A percentile compares a stretch with the other conserved stretches of the same genome.
These are phyloP conservation scores for Forbesichthys agassizii DNA, from an alignment of 2,113 vertebrate genomes.

Conservation along the genomic window DNA sequence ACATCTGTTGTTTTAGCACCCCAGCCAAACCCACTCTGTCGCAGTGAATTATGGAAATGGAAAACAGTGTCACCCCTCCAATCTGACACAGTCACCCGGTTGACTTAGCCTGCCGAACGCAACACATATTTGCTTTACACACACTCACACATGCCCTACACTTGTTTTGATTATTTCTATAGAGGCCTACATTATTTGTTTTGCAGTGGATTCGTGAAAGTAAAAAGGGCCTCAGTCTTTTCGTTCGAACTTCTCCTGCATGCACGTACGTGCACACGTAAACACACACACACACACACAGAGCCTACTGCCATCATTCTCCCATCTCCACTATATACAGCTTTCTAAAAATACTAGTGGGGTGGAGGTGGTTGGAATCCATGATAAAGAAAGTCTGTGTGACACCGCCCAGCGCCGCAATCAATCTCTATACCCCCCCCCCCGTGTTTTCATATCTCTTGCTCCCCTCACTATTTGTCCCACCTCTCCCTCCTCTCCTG, in stretches of 20 bases:
- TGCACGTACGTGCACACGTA: background rate
- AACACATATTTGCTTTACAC: background rate
- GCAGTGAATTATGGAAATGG: conserved; percentile 96
- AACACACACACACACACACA: conserved; percentile 27
- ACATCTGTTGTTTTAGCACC: conserved; percentile 97
- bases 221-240: background rate
- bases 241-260: no score
- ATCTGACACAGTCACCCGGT: conserved; percentile 81
- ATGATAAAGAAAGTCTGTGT: conserved; percentile 87
- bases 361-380: conserved; percentile 84
- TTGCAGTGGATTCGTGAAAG: background rate
- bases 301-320: conserved; percentile 83
- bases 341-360: conserved; percentile 91
- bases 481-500: conserved; percentile 91
- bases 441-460: conserved; percentile 87
- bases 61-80: conserved; percentile 93
- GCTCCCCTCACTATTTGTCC: conserved; percentile 85
- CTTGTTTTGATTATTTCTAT: background rate
- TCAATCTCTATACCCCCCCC: conserved; percentile 92
- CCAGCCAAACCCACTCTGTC: conserved; percentile 97
- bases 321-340: conserved; percentile 76
- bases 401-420: conserved; percentile 86
- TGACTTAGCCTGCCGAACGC: conserved; percentile 16
- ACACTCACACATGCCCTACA: background rate
- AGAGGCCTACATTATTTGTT: background rate